Evolutionary conservation across 2,113 vertebrate species (phyloP), one percentile per base, ranked within the genome.

Genomic region (Malaclemys terrapin): DNA sequence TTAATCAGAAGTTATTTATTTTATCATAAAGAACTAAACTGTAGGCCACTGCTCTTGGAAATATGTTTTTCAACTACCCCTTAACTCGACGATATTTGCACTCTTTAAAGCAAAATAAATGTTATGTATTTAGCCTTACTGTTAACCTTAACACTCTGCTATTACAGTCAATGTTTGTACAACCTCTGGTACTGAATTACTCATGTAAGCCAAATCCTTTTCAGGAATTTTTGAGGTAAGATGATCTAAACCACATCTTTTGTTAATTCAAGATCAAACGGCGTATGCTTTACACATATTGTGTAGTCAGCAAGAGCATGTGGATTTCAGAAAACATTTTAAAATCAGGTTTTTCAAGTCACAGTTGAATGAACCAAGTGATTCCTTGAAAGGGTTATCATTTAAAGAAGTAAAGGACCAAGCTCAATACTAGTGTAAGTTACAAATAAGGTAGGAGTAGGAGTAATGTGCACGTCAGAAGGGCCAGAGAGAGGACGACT

Each of bases 1-100:
- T 96, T 96, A 94, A 76, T 96, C 95, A 53, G 62, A 93, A 96
- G 85, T 93, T 96, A 97, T 90, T 96, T 96, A 95, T 97, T 96
- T 96, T 92, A 92, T 85, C 95, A 88, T 87, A 92, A 93, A 96
- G 95, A 96, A 96, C 93, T 96, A 95, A 97, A 88, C 89, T 87
- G 93, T 88, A 89, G 89, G 93, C 94, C 96, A 84, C 52, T 88
- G 90, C 94, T 96, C 92, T 95, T 88, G 19, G 84, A 92, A 86
- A 92, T 84, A 17, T 5, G 14, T 86, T 90, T 96, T 92, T 87
- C 90, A 79, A 79, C 89, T 95, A 83, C 42, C 92, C 79, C 69
- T 91, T 72, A 91, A 89, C 85, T 62, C 56, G 91, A 80, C 57
- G 3, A 42, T 50, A 57, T 65, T 5, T 16, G 13, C 80, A 87